Evolutionary conservation across 2,888 invertebrate genomes (phyloP), one percentile per base, ranked within the genome.

Genomic region (Drosophila niveifrons): DNA sequence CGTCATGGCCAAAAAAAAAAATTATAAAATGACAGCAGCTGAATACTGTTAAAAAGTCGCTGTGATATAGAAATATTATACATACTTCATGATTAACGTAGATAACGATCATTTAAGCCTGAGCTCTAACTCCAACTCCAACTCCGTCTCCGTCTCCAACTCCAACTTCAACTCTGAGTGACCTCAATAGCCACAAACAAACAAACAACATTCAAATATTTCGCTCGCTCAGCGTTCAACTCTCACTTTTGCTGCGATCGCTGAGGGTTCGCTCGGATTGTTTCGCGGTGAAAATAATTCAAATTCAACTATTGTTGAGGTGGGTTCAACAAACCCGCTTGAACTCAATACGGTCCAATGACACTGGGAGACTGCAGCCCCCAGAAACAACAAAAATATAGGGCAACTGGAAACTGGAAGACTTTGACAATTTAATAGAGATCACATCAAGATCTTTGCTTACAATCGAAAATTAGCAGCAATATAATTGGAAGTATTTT

Each of bases 311-410:
- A 56, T 57, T 56, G 41, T 31, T 52, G 15, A 36, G 18, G 43
- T 2, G 66, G 66, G 90, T 87, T 88, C 90, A 88, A 82, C 72
- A 80, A 82, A 90, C 88, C 70, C 47, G 61, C 44, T 56, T 84
- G 78, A 89, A 89, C 90, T 77, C 77, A 78, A 75, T 87, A 67
- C 74, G 70, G 87, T 72, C 73, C 87, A 90, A 80, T 90, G 90
- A 90, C 90, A 88, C 77, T 72, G 50, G 63, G 34, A n/a, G 9
- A 36, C 29, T 8, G 3, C 18, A 59, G 51, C 39, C 13, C 8
- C 1, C 13, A 7, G 3, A 9, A 39, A 4, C 11, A 36, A 11
- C 7, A 31, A n/a, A 36, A n/a, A n/a, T 8, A 36, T 7, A 7
- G 41, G 50, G 28, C 15, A 17, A 31, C 28, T 41, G 18, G 36